Evolutionary conservation across 2,113 vertebrate genomes (phyloP), one percentile per base, ranked within the genome.

Genomic region (Gymnorhina tibicen): DNA sequence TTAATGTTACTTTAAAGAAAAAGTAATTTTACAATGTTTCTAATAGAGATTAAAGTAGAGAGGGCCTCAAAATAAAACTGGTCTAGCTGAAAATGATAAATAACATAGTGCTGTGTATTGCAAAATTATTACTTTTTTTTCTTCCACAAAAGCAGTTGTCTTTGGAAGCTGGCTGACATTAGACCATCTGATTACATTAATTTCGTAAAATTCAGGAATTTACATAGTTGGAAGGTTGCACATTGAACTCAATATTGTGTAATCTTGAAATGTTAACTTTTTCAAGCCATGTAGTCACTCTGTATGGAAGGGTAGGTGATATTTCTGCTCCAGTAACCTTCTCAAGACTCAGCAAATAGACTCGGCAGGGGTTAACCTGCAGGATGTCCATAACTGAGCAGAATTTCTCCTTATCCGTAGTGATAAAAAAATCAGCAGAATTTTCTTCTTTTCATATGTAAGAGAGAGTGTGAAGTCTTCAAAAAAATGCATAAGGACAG

Each of bases 231-330:
- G 76, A 95, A 91, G 47, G n/a, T 35, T 91, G 79, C 39, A 56
- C 37, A n/a, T 47, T 68, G 72, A 92, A 86, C 52, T 88, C 85
- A 68, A 17, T 78, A 77, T 91, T 81, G 42, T 77, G 68, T 95
- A 92, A 93, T 93, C 90, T 87, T 80, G 59, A 84, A 96, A 94
- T 78, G 68, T 84, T 95, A 91, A 94, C 93, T 90, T 96, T 96
- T 92, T 91, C 88, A 80, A 94, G 64, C 50, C 52, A 28, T 78
- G 72, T 75, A 91, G 80, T 92, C 72, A 77, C 68, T 93, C 79
- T 93, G 18, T 67, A 68, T 62, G 66, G 68, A 91, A 81, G 28
- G 62, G 26, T 46, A 77, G 67, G 80, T 89, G 73, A 95, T 94
- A 75, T 94, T 97, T 95, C 95, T 90, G 59, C 85, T 92, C 81